Evolutionary conservation across 53 echinoderm and acorn worm genomes (phyloP).

Genomic region (Arbacia lixula): DNA sequence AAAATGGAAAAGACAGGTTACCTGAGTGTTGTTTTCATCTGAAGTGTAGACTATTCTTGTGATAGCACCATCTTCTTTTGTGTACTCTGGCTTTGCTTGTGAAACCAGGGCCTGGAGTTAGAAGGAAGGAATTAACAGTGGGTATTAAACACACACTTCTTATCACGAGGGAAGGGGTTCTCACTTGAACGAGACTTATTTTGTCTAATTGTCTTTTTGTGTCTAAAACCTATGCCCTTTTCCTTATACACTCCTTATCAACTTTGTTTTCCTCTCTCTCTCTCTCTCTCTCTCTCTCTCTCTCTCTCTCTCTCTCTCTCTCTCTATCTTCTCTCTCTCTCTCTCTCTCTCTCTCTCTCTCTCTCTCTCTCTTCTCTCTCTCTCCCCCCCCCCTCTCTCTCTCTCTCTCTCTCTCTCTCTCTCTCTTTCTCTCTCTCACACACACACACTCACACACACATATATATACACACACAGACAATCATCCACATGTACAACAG

Average conservation of each 20-base stretch:
- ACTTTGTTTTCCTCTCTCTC: not conserved
- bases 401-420: not conserved
- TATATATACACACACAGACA: too few species aligned
- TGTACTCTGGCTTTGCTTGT: slow-evolving; percentile 89
- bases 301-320: not conserved
- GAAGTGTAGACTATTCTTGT: slow-evolving; percentile 87
- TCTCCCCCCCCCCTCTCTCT: not conserved
- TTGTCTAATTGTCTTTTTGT: not conserved
- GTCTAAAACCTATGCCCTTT: too few species aligned
- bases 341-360: slow-evolving; percentile 9
- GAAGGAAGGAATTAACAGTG: not conserved
- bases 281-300: not conserved
- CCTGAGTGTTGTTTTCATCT: slow-evolving; percentile 72
- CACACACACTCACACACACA: not conserved
- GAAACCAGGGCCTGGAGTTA: slow-evolving; percentile 74
- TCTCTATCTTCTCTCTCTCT: not conserved
- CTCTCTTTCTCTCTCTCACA: not conserved
- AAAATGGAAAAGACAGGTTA: too few species aligned
- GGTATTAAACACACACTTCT: not conserved
- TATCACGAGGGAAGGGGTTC: not conserved
- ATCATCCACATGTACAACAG: too few species aligned
- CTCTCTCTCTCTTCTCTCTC: not conserved
- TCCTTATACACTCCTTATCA: not conserved
- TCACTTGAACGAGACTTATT: not conserved
- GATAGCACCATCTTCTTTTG: slow-evolving; percentile 82